A percentile compares a stretch with the other conserved stretches of the same genome.
Conservation (phyloP, 2,797 vertebrate species). For the Ciconia nigra region DNA sequence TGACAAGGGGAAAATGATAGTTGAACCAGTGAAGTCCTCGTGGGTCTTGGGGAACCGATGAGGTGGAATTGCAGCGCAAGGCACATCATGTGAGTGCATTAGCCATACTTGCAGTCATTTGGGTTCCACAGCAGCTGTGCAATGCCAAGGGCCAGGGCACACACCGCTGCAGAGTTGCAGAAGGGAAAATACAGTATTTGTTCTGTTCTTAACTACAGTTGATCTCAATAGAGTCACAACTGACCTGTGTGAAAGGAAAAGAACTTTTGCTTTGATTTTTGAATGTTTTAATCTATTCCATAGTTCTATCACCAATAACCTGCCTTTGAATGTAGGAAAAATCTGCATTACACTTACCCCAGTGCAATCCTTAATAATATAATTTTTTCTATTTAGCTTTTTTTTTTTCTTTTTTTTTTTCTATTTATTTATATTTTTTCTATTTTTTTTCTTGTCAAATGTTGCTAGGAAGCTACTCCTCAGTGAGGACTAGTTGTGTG, state of each 20-base stretch:
- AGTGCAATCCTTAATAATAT: neutral
- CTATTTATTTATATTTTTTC: too few species aligned
- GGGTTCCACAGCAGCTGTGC: neutral
- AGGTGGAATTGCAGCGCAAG: neutral
- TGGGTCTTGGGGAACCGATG: neutral
- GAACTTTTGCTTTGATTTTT: neutral
- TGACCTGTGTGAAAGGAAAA: neutral
- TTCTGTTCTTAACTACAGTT: neutral
- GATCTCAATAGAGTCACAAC: neutral
- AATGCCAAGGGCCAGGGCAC: neutral
- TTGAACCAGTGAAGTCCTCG: neutral
- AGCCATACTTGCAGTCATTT: neutral
- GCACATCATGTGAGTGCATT: neutral
- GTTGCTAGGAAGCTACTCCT: neutral
- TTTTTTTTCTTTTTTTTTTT: too few species aligned
- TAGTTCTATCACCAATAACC: neutral
- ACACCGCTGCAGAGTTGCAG: neutral
- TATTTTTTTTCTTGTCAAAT: slow-evolving; percentile 7
- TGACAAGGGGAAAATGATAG: slow-evolving; percentile 3
- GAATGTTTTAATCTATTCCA: neutral
- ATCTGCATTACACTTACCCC: neutral
- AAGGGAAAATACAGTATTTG: neutral
- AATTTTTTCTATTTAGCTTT: slow-evolving; percentile 15
- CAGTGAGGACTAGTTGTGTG: neutral
- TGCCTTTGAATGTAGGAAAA: neutral